Conservation (phyloP, 2,888 invertebrate genomes). For the Andrena praecox region DNA sequence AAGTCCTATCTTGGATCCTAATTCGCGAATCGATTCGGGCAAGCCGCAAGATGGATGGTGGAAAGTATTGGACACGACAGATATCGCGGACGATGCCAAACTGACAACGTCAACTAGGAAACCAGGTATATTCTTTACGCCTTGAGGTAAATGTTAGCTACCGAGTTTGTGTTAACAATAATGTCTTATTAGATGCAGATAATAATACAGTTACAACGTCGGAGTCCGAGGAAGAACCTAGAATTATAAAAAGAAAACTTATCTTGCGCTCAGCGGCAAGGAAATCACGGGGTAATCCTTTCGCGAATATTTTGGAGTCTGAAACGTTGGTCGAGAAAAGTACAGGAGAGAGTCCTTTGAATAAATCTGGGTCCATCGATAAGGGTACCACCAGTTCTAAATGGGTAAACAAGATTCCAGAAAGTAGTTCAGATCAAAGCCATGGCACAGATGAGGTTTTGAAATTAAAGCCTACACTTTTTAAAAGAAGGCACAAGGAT, state of each 20-base stretch:
- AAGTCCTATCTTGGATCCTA: constrained; percentile 36
- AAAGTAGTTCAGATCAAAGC: constrained; percentile 32
- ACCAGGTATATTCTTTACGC: not conserved
- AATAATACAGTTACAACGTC: constrained; percentile 16
- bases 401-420: not conserved
- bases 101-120: not conserved
- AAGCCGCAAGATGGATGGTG: constrained; percentile 55
- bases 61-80: constrained; percentile 51
- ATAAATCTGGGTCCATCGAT: not conserved
- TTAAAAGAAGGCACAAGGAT: not conserved
- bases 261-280: not conserved
- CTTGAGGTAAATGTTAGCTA: not conserved
- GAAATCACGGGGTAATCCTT: constrained; percentile 55
- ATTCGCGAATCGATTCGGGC: constrained; percentile 34
- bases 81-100: not conserved
- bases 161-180: not conserved
- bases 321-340: not conserved
- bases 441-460: constrained; percentile 28
- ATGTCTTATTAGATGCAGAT: constrained; percentile 3
- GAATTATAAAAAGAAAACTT: constrained; percentile 43
- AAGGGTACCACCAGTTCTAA: not conserved
- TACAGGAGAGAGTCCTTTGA: not conserved
- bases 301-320: constrained; percentile 50
- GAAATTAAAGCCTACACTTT: constrained; percentile 50
- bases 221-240: constrained; percentile 57